A percentile compares a stretch with the other conserved stretches of the same genome.
phyloP scores from a whole-genome alignment of 2,113 vertebrate species.

The Pelecanus crispus region DNA sequence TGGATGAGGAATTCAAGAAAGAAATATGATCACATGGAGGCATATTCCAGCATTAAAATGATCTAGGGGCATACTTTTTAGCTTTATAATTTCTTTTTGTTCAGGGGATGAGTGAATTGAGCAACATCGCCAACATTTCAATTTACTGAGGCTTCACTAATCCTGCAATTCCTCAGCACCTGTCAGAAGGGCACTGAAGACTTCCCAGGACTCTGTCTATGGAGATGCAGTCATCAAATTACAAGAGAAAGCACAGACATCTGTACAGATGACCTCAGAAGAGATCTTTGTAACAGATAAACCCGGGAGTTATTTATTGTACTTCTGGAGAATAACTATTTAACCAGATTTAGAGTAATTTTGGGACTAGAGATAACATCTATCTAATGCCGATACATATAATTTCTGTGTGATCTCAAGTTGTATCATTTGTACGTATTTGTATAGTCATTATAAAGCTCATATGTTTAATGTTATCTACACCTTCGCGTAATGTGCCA shows the following conservation, averaged over 20 bases:
- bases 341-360: conserved; percentile 25
- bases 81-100: neutral
- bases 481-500: neutral
- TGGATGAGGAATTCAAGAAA: neutral
- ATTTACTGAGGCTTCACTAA: conserved; percentile 4
- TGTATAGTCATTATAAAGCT: conserved; percentile 11
- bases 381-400: neutral
- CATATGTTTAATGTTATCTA: conserved; percentile 19
- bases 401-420: conserved; percentile 39
- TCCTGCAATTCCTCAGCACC: conserved; percentile 32
- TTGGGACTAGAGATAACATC: conserved; percentile 26
- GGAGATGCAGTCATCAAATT: conserved; percentile 26
- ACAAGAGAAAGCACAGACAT: conserved; percentile 35
- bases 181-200: conserved; percentile 17
- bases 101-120: neutral
- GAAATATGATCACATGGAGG: neutral
- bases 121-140: neutral
- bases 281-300: conserved; percentile 47
- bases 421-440: conserved; percentile 31
- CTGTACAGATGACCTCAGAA: conserved; percentile 38
- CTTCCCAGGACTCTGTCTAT: neutral
- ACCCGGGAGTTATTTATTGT: conserved; percentile 44
- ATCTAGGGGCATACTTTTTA: neutral
- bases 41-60: neutral
- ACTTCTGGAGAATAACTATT: conserved; percentile 17